Evolutionary conservation across 2,113 vertebrate species (phyloP).

Genomic region (Tetrao urogallus): DNA sequence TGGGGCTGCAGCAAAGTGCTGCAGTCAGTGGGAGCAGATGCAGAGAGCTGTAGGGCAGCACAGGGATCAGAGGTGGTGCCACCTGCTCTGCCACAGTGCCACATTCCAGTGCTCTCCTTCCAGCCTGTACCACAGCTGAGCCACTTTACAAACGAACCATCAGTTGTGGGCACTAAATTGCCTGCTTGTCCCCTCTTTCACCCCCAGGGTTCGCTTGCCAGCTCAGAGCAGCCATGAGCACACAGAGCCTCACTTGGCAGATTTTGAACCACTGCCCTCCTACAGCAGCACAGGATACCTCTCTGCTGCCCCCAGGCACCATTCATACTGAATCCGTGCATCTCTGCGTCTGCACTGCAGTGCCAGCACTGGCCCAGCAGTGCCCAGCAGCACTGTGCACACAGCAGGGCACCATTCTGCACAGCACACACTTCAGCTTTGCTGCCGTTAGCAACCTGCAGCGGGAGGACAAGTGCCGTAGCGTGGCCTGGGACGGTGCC

Average conservation of each 20-base stretch:
- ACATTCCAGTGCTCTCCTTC: neutral
- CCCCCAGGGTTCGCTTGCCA: neutral
- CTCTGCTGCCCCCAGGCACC: neutral
- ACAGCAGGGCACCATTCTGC: too few species aligned
- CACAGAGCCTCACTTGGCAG: neutral
- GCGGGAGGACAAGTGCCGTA: too few species aligned
- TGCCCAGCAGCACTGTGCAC: too few species aligned
- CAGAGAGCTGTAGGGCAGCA: neutral
- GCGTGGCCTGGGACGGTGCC: too few species aligned
- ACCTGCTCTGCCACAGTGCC: neutral
- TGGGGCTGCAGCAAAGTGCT: fast-evolving
- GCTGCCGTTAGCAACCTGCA: too few species aligned
- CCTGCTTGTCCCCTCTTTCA: neutral
- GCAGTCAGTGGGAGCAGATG: neutral
- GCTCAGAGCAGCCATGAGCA: neutral
- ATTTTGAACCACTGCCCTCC: neutral
- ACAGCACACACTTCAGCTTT: too few species aligned
- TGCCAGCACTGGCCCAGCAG: too few species aligned
- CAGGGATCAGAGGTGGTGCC: neutral
- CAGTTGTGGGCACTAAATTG: neutral
- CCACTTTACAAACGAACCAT: neutral
- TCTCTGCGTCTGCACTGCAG: too few species aligned
- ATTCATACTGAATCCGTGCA: too few species aligned
- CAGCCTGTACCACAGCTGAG: neutral
- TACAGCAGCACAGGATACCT: neutral